Percentiles rank a stretch among this genome's conserved stretches.
Conservation (phyloP, 1,140 invertebrate genomes). For the Temnothorax nylanderi region DNA sequence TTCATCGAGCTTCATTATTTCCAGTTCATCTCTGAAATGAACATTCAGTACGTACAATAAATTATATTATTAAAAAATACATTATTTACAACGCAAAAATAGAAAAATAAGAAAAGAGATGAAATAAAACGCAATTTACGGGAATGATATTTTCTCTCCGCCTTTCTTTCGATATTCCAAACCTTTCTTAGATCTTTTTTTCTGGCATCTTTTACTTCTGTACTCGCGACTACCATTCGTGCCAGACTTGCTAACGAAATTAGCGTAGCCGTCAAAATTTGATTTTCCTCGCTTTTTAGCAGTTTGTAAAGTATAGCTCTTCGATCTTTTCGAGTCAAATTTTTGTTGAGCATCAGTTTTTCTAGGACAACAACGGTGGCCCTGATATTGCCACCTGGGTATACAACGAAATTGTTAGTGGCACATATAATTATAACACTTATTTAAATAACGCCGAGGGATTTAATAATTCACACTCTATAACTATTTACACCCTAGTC, state of each 20-base stretch:
- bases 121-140: constrained; percentile 22
- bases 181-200: constrained; percentile 5
- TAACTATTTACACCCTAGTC: background rate
- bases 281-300: constrained; percentile 4
- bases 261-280: background rate
- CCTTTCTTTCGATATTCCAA: background rate
- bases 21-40: background rate
- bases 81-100: background rate
- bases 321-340: constrained; percentile 1
- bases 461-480: background rate
- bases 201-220: constrained; percentile 9
- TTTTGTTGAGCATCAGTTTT: background rate
- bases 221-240: background rate
- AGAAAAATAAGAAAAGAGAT: background rate
- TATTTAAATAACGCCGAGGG: background rate
- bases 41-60: background rate
- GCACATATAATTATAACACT: background rate
- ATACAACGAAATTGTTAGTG: background rate
- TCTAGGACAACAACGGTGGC: constrained; percentile 57
- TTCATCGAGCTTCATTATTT: background rate
- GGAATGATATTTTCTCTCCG: background rate
- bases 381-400: constrained; percentile 68
- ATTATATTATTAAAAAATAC: background rate
- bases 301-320: background rate
- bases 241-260: constrained; percentile 17